These are phyloP conservation scores for Planiliza haematocheilus DNA, from an alignment of 2,113 vertebrate species.

Conservation along the genomic window DNA sequence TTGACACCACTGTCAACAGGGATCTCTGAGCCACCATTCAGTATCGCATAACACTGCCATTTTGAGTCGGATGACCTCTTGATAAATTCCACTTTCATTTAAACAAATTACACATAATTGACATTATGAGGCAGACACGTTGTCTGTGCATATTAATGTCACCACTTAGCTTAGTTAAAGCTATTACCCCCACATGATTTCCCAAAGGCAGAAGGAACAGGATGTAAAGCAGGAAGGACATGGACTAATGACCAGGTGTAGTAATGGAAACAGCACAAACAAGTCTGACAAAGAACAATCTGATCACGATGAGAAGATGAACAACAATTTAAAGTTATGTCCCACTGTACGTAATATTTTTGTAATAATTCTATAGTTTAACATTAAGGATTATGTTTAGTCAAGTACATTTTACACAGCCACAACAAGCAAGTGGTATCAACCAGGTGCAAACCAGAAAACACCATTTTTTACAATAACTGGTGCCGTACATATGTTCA, in stretches of 20 bases:
- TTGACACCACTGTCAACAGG: slow-evolving; percentile 35
- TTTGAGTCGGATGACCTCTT: slow-evolving; percentile 9
- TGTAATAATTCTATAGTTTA: too few relatives aligned
- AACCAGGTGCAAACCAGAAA: neutral
- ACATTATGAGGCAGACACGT: neutral
- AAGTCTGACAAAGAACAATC: slow-evolving; percentile 15
- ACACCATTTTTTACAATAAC: neutral
- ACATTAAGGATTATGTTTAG: neutral
- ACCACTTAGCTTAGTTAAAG: neutral
- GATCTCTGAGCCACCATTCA: slow-evolving; percentile 13
- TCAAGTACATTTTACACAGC: neutral
- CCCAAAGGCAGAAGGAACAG: slow-evolving; percentile 28
- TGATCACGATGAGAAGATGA: slow-evolving; percentile 3
- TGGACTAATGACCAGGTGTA: slow-evolving; percentile 30
- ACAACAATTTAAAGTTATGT: neutral
- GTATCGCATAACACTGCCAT: slow-evolving; percentile 14
- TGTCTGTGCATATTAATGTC: neutral
- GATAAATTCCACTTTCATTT: neutral
- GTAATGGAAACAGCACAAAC: slow-evolving; percentile 30
- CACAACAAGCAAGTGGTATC: neutral
- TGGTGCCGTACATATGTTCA: neutral
- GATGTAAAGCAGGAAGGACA: slow-evolving; percentile 59
- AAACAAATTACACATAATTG: neutral
- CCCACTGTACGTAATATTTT: neutral
- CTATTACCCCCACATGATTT: slow-evolving; percentile 27